phyloP scores from a whole-genome alignment of 2,113 vertebrate species.

The Chaetura pelagica region DNA sequence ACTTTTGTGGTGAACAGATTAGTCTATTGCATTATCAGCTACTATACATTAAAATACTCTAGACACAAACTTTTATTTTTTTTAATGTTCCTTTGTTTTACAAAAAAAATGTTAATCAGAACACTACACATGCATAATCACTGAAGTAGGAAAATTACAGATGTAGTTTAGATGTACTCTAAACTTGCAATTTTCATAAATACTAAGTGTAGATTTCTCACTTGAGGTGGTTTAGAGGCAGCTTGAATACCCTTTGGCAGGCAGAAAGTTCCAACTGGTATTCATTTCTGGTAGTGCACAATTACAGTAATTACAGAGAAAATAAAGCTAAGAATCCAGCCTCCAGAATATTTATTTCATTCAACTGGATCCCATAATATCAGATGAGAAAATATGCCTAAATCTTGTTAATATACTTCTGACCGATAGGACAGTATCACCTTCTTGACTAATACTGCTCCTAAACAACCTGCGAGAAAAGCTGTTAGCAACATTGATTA shows the following conservation, averaged over 20 bases:
- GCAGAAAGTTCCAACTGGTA: background rate
- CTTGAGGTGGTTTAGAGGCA: background rate
- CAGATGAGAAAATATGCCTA: conserved; percentile 36
- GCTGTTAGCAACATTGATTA: conserved; percentile 69
- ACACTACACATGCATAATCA: fast-evolving
- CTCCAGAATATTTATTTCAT: background rate
- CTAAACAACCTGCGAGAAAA: conserved; percentile 56
- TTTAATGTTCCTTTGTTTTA: background rate
- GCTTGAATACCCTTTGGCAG: background rate
- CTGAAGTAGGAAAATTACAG: background rate
- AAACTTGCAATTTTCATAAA: background rate
- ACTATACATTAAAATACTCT: background rate
- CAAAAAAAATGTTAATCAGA: background rate
- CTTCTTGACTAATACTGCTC: conserved; percentile 55
- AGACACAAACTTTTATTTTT: background rate
- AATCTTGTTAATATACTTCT: conserved; percentile 58
- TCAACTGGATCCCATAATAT: background rate
- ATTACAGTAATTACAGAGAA: background rate
- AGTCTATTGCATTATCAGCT: background rate
- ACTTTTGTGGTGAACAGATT: background rate
- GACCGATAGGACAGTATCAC: conserved; percentile 25
- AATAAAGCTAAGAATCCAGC: background rate
- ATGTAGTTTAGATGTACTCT: background rate
- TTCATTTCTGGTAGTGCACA: background rate
- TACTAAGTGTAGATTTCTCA: background rate